A percentile compares a stretch with the other conserved stretches of the same genome.
Conservation (phyloP, 2,113 vertebrate species). For the Chiloscyllium plagiosum region DNA sequence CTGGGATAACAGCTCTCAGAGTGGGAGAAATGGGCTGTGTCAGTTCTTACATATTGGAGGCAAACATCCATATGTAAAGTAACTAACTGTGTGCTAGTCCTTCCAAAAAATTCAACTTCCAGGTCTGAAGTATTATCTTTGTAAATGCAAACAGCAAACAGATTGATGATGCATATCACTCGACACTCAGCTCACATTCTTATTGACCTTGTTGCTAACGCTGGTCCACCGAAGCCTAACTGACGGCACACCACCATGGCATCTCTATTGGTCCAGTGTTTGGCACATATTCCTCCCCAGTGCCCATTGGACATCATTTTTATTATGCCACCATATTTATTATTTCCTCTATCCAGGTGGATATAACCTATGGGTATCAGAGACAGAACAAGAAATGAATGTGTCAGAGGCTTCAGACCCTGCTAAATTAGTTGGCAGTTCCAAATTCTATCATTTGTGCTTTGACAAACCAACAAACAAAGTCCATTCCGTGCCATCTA, state of each 20-base stretch:
- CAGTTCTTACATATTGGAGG: background rate
- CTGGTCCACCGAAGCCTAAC: slow-evolving; percentile 41
- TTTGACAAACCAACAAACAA: background rate
- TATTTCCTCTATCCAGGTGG: slow-evolving; percentile 35
- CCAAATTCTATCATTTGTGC: background rate
- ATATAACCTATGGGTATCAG: slow-evolving; percentile 4
- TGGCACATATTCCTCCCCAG: slow-evolving; percentile 41
- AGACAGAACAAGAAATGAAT: background rate
- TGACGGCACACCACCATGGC: slow-evolving; percentile 43
- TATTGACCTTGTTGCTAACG: slow-evolving; percentile 41
- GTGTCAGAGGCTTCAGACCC: background rate
- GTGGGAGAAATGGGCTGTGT: background rate
- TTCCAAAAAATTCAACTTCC: background rate
- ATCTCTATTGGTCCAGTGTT: slow-evolving; percentile 40
- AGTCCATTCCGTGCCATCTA: background rate
- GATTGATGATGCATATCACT: background rate
- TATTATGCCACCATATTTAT: slow-evolving; percentile 37
- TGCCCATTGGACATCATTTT: slow-evolving; percentile 40
- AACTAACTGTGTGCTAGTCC: background rate
- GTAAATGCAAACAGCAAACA: background rate
- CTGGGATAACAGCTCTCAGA: background rate
- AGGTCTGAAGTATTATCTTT: background rate
- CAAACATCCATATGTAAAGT: background rate
- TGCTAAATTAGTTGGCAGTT: background rate
- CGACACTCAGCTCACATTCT: background rate